Evolutionary conservation across 2,888 invertebrate genomes (phyloP), one percentile per base, ranked within the genome.

Genomic region (Euspilapteryx auroguttella): DNA sequence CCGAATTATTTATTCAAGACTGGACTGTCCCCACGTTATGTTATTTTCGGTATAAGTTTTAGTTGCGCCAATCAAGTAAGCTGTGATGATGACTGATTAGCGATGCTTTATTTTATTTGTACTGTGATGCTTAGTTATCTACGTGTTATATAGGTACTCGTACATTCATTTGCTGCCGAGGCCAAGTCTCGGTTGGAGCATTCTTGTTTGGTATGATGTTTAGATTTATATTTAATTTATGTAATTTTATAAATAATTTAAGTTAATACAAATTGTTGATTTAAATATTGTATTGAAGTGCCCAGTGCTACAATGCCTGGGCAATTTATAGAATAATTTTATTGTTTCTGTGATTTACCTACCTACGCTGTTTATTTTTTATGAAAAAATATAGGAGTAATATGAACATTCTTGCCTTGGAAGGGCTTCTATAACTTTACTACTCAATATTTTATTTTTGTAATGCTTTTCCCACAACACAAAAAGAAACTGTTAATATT

Each of bases 41-140:
- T n/a, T n/a, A n/a, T n/a, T n/a, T n/a, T n/a, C n/a, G 45, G 48
- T 47, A 44, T 45, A 41, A 45, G 42, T 47, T 59, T 55, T 54
- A 47, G 44, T 52, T 65, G n/a, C n/a, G n/a, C n/a, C n/a, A n/a
- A 55, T 61, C 53, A 49, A 55, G 47, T 58, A 52, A 59, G 58
- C 71, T 71, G 75, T 71, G 75, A 71, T 71, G 68, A 59, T 53
- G 57, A 63, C 63, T 63, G 63, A 69, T 57, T 29, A 25, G 21
- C 21, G 17, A 24, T 25, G 24, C 21, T 29, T 29, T 25, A 25
- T 29, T 25, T 21, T 29, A 21, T 17, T 29, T 25, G 15, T 25
- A 29, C 29, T 29, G 29, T 29, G 29, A 29, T 29, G 20, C 25
- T n/a, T n/a, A n/a, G n/a, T n/a, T n/a, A n/a, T n/a, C n/a, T n/a